Base-by-base conservation (phyloP, 2,797 vertebrate genomes). In the Numenius phaeopus region DNA sequence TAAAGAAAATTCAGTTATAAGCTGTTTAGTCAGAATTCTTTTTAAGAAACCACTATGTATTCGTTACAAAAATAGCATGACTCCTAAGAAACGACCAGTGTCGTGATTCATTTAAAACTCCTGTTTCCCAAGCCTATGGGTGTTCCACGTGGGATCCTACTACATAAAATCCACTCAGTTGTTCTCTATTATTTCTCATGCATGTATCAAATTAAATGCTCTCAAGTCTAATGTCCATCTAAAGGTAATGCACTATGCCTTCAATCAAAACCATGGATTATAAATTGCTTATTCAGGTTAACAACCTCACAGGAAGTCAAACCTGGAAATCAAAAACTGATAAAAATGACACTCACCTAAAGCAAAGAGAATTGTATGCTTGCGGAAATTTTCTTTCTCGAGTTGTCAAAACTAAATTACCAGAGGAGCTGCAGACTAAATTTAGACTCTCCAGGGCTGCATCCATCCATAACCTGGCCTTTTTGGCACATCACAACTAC, bases 401-500 rank as follows among this genome's bases (percentile, higher is more conserved):
- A 83, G 76, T 82, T 93, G 88, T 88, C 89, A 75, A 92, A 95
- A 90, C 82, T 50, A 86, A 95, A 89, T 77, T 87, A 84, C 69
- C 81, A 87, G 93, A 94, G 82, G 84, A 96, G 73, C 84, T 94
- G 61, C 82, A 71, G 84, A 64, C 96, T 97, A 97, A 97, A 98
- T 98, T 97, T 97, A 97, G 98, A 84, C 80, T 94, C 79, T 87
- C 57, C 91, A 87, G 94, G 77, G 94, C 87, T 89, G 83, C 95
- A 96, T 93, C 94, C 97, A 96, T 97, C 97, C 88, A 94, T 93
- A 97, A 97, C 96, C 94, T 98, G 96, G 76, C 89, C 86, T 89
- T 96, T 91, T 94, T 94, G 95, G 95, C 89, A 97, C 77, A 87
- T 84, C 89, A 70, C 93, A 66, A 80, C 26, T 61, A 95, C 75